Evolutionary conservation across 2,888 invertebrate species (phyloP).

Genomic region (Latrodectus hesperus): DNA sequence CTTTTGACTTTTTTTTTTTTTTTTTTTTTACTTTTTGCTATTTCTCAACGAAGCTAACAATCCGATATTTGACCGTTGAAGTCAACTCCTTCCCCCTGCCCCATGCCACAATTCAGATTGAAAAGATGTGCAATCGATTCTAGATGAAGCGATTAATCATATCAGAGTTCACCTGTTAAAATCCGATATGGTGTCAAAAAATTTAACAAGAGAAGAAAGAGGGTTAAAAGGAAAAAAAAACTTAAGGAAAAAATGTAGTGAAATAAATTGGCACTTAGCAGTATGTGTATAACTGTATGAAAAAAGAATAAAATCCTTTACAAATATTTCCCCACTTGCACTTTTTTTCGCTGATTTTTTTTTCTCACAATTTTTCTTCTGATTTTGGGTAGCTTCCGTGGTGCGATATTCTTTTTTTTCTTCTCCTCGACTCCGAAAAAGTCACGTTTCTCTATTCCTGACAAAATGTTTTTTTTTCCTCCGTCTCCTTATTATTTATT

Average conservation of each 20-base stretch:
- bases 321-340: constrained; percentile 65
- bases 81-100: not conserved
- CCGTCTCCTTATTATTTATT: too few relatives aligned
- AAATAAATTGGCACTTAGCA: constrained; percentile 65
- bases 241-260: constrained; percentile 9
- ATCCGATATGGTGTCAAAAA: constrained; percentile 57
- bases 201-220: constrained; percentile 31
- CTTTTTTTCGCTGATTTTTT: constrained; percentile 36
- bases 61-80: constrained; percentile 41
- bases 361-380: not conserved
- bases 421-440: constrained; percentile 30
- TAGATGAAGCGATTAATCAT: constrained; percentile 58
- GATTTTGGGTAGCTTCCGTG: constrained; percentile 26
- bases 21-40: too few relatives aligned
- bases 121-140: constrained; percentile 44
- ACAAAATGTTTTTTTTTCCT: constrained; percentile 24
- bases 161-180: constrained; percentile 64
- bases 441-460: constrained; percentile 60
- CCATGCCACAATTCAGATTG: not conserved
- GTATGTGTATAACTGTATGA: not conserved
- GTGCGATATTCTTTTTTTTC: constrained; percentile 12
- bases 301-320: constrained; percentile 52
- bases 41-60: not conserved
- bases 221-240: too few relatives aligned
- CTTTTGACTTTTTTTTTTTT: too few relatives aligned